phyloP scores from a whole-genome alignment of 2,113 vertebrate species.

The Colinus virginianus region DNA sequence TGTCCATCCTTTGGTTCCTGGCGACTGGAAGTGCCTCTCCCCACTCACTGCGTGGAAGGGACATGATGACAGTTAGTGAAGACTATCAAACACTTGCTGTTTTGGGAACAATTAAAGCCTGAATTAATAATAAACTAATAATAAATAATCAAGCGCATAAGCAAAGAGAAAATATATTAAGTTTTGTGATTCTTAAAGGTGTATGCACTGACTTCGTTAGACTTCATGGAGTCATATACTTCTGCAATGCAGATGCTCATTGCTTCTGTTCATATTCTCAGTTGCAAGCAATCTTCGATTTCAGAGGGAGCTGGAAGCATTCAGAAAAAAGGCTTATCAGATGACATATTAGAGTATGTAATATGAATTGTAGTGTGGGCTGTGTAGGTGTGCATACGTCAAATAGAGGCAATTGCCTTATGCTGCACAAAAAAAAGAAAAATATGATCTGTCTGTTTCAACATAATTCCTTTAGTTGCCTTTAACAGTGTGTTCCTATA shows the following conservation, averaged over 20 bases:
- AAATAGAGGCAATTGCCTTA: background rate
- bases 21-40: background rate
- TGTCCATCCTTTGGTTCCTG: background rate
- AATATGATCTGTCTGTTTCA: background rate
- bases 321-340: background rate
- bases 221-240: background rate
- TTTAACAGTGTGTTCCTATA: background rate
- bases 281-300: background rate
- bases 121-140: background rate
- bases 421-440: background rate
- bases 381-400: background rate
- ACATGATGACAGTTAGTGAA: background rate
- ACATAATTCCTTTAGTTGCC: background rate
- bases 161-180: background rate
- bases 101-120: background rate
- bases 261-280: background rate
- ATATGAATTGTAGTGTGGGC: background rate
- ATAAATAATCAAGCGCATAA: background rate
- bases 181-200: background rate
- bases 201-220: background rate
- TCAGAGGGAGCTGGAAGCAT: background rate
- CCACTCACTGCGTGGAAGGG: background rate
- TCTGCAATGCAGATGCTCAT: background rate
- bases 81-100: rapidly evolving
- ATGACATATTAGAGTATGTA: background rate